Conservation (phyloP, 2,888 invertebrate species). For the Acronicta aceris region DNA sequence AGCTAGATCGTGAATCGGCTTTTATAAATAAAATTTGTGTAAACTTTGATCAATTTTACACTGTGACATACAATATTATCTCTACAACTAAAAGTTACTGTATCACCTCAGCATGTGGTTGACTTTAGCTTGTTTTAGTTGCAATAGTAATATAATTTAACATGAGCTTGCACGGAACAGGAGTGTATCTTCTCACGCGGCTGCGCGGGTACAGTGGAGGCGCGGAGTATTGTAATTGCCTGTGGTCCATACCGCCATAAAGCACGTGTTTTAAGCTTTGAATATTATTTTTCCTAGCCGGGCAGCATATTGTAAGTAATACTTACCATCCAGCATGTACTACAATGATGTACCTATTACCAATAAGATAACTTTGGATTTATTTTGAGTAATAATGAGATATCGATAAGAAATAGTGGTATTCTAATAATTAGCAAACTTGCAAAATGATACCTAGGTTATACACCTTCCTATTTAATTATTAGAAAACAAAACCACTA, state of each 20-base stretch:
- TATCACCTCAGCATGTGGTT: conserved; percentile 19
- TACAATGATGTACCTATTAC: not conserved
- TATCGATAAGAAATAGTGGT: too few relatives aligned
- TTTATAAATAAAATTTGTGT: conserved; percentile 71
- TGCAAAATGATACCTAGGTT: too few relatives aligned
- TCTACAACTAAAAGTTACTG: not conserved
- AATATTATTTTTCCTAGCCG: conserved; percentile 59
- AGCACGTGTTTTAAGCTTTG: conserved; percentile 64
- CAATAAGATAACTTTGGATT: too few relatives aligned
- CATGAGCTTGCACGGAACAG: conserved; percentile 51
- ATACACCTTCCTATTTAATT: not conserved
- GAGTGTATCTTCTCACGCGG: conserved; percentile 69
- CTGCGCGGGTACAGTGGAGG: conserved; percentile 47
- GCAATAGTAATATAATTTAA: conserved; percentile 8
- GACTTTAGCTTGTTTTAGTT: not conserved
- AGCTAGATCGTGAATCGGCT: conserved; percentile 59
- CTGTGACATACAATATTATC: conserved; percentile 16
- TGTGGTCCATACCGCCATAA: conserved; percentile 66
- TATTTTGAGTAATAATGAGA: too few relatives aligned
- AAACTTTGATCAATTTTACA: conserved; percentile 63
- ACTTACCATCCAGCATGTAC: not conserved
- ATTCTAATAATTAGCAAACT: too few relatives aligned
- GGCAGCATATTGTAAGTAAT: conserved; percentile 22
- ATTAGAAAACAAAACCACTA: conserved; percentile 4
- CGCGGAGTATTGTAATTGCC: conserved; percentile 72